Percentiles rank a stretch among this genome's conserved stretches.
Evolutionary conservation across 2,797 vertebrate species (phyloP).

Genomic region (Sebastiscus tertius): DNA sequence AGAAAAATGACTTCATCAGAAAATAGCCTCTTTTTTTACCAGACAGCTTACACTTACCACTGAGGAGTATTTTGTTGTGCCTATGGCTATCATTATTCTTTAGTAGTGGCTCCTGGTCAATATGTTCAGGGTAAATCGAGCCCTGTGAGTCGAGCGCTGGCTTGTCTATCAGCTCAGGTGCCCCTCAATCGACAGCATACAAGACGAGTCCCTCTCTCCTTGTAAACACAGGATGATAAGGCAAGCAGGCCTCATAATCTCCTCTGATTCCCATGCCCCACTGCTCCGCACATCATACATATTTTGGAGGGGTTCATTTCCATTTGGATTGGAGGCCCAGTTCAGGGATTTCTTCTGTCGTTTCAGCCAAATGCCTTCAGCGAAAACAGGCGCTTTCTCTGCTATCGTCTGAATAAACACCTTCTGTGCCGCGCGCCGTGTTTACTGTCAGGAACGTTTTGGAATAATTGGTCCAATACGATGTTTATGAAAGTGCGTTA

Average conservation of each 20-base stretch:
- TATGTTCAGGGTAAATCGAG: conserved; percentile 49
- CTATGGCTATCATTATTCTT: conserved; percentile 35
- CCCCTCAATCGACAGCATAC: conserved; percentile 53
- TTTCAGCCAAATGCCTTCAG: conserved; percentile 54
- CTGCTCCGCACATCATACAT: conserved; percentile 37
- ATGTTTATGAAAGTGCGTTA: conserved; percentile 41
- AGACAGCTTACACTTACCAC: neutral
- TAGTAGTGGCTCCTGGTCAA: conserved; percentile 36
- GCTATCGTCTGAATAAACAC: conserved; percentile 50
- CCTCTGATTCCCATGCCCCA: conserved; percentile 38
- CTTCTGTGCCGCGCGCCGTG: conserved; percentile 13
- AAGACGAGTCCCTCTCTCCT: conserved; percentile 48
- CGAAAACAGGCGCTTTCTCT: conserved; percentile 37
- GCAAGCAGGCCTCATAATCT: conserved; percentile 62
- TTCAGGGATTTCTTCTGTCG: conserved; percentile 56
- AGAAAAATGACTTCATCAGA: neutral
- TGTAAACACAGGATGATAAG: conserved; percentile 71
- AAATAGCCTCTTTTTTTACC: neutral
- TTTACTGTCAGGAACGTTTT: conserved; percentile 43
- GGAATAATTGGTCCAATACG: conserved; percentile 29
- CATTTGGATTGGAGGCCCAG: conserved; percentile 50
- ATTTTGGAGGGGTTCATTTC: conserved; percentile 54
- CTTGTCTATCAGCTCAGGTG: conserved; percentile 45
- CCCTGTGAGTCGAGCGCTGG: conserved; percentile 24
- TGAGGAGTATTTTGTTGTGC: neutral